Evolutionary conservation across 1,140 invertebrate genomes (phyloP), one percentile per base, ranked within the genome.

Genomic region (Choristoneura fumiferana): DNA sequence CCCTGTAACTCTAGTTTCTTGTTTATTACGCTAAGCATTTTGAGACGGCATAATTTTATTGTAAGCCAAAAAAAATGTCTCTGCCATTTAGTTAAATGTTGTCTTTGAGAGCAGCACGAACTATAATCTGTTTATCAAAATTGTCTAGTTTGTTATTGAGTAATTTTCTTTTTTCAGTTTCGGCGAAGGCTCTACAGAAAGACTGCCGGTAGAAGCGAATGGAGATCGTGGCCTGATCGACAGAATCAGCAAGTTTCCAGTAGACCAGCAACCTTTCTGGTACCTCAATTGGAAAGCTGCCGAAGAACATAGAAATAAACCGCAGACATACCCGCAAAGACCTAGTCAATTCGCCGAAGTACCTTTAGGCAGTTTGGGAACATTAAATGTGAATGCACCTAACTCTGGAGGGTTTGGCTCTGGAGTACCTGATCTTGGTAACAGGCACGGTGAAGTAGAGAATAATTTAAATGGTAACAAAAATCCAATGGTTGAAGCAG

Each of bases 251-350:
- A 80, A 81, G 37, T 63, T 90, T 33, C 90, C 91, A 2, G 62
- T 84, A 22, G 90, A 91, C 61, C 78, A 89, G 17, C 90, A 90
- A 39, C 91, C 91, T 0, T 91, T 91, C 71, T 92, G 91, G 91
- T 89, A 91, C 60, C 71, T 91, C 57, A 92, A 88, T 36, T 88
- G 83, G 83, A 78, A 85, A 65, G 76, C 77, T 0, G 40, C 73
- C 0, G 81, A 88, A 57, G 78, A 60, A 0, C 59, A 76, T 6
- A 73, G 76, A 13, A 66, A 80, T n/a, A 78, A 79, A 4, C 81
- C 82, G n/a, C 80, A 84, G 12, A 76, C 81, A 0, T 86, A 81
- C 59, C 74, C 76, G 6, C 75, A 73, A 39, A 74, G 67, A 57
- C 81, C 81, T 0, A 85, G 71, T 34, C 52, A 54, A 1, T 87